Evolutionary conservation across 2,113 vertebrate species (phyloP), one percentile per base, ranked within the genome.

Genomic region (Leucosticte australis): DNA sequence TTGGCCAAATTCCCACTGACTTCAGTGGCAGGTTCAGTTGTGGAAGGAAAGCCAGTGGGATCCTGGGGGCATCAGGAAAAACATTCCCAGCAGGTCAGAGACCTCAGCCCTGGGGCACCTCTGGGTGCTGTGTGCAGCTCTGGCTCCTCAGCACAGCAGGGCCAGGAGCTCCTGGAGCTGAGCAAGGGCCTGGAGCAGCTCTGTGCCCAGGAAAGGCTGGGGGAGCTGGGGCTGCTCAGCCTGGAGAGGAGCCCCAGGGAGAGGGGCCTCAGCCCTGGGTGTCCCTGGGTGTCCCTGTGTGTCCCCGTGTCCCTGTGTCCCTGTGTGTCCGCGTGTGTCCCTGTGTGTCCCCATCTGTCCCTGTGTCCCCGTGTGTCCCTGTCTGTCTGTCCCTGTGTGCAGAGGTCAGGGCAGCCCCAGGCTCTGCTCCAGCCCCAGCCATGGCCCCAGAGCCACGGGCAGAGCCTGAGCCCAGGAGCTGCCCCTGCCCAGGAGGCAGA

Each of bases 241-340:
- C 60, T 76, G 13, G 50, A 67, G 62, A 67, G 70, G 42, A 84
- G 70, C 19, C n/a, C 41, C 44, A 23, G 65, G 3, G 70, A 75
- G 83, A 85, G 60, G 35, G 42, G 24, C 30, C 70, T 49, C 5
- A 27, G 30, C 10, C 70, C 60, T n/a, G 82, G 9, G 0, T 42
- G 37, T 8, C 15, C 41, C 14, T 19, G 44, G 1, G 1, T 46
- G 64, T 33, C 7, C 30, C 14, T 22, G 8, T 6, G 2, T 28
- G 24, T 39, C 18, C 20, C 21, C 5, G 26, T 2, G 5, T 63
- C 26, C 28, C 28, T 30, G 17, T 7, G 17, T 39, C 59, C 59
- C 11, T 19, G 28, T 7, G 4, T 33, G 10, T 46, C 21, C 31
- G 7, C 14, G 22, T 7, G 10, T 14, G 12, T 50, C 47, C 67